phyloP scores from a whole-genome alignment of 1,140 invertebrate species.

The Dendrolimus punctatus region DNA sequence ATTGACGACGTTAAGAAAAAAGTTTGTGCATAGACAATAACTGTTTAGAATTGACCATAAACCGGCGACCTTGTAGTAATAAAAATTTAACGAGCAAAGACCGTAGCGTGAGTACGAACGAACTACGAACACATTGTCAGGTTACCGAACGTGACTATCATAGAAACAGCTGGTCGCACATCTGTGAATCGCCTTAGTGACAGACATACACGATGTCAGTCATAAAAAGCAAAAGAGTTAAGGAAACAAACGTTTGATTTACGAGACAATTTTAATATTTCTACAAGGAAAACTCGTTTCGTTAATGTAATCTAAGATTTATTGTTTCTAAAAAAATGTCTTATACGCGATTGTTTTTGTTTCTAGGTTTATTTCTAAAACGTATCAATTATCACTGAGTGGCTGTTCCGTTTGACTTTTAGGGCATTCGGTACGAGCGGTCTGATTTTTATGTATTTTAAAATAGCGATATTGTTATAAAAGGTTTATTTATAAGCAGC shows the following conservation, averaged over 20 bases:
- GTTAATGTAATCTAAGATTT: slow-evolving; percentile 11
- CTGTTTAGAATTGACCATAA: slow-evolving; percentile 71
- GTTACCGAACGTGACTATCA: slow-evolving; percentile 63
- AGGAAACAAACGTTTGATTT: slow-evolving; percentile 33
- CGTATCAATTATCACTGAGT: slow-evolving; percentile 1
- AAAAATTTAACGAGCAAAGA: slow-evolving; percentile 72
- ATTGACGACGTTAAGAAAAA: slow-evolving; percentile 57
- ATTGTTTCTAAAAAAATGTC: slow-evolving; percentile 7
- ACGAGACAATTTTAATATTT: slow-evolving; percentile 14
- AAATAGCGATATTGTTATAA: slow-evolving; percentile 5
- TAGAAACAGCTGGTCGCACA: slow-evolving; percentile 59
- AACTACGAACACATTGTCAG: slow-evolving; percentile 53
- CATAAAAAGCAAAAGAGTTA: slow-evolving; percentile 41
- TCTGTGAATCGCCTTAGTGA: slow-evolving; percentile 28
- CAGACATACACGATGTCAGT: slow-evolving; percentile 15
- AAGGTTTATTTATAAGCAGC: slow-evolving; percentile 10
- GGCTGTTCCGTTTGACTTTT: slow-evolving; percentile 1
- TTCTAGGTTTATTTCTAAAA: slow-evolving; percentile 2
- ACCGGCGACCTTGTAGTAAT: slow-evolving; percentile 71
- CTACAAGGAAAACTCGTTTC: slow-evolving; percentile 11
- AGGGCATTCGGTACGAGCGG: slow-evolving; percentile 3
- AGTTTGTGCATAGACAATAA: slow-evolving; percentile 64
- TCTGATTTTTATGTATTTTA: slow-evolving; percentile 5
- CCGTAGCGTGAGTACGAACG: slow-evolving; percentile 29
- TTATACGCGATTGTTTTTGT: background rate